These are phyloP conservation scores for Dichetophora obliterata DNA, from an alignment of 2,888 invertebrate species.

Conservation along the genomic window DNA sequence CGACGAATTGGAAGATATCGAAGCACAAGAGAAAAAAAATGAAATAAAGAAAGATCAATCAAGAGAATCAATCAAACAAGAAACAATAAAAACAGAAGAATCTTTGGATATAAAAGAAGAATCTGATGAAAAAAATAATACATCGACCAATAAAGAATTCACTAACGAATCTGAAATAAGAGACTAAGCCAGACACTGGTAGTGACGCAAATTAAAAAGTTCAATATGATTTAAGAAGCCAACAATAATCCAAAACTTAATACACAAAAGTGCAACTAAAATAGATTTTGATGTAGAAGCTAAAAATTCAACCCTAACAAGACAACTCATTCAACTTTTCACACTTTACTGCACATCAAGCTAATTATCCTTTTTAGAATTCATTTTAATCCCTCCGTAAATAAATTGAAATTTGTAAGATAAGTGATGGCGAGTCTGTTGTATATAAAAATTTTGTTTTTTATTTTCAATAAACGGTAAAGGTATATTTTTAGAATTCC, in stretches of 20 bases:
- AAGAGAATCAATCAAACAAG: no score
- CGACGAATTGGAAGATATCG: slow-evolving; percentile 37
- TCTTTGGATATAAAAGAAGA: slow-evolving; percentile 5
- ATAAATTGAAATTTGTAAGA: neutral
- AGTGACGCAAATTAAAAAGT: slow-evolving; percentile 22
- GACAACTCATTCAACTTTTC: neutral
- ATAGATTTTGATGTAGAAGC: neutral
- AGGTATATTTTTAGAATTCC: neutral
- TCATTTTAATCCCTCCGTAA: neutral
- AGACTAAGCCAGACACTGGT: slow-evolving; percentile 28
- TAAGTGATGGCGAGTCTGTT: neutral
- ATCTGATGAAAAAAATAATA: slow-evolving; percentile 15
- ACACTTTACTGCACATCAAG: slow-evolving; percentile 10
- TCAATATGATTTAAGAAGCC: neutral
- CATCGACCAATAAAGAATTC: neutral
- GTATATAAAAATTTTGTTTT: neutral
- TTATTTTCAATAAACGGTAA: neutral
- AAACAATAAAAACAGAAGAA: neutral
- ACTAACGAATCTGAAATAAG: slow-evolving; percentile 28
- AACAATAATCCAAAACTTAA: neutral
- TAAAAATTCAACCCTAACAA: slow-evolving; percentile 8
- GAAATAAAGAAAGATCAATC: slow-evolving; percentile 17
- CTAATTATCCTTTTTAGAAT: slow-evolving; percentile 3
- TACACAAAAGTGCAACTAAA: neutral
- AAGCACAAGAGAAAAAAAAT: slow-evolving; percentile 37